Conservation (phyloP, 2,113 vertebrate species). For the Haliaeetus leucogaster region DNA sequence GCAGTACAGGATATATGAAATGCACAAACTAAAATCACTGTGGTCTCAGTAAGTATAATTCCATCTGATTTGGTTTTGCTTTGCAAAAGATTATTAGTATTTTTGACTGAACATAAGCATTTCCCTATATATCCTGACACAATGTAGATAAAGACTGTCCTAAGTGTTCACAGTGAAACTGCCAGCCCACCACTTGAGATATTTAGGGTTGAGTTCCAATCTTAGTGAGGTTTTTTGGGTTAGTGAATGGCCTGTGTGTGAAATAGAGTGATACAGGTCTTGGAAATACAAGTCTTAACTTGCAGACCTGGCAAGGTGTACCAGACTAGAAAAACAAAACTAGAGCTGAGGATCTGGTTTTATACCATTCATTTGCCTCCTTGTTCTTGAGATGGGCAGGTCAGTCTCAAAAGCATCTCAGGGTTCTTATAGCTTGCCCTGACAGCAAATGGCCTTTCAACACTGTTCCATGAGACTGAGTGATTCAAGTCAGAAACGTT, state of each 20-base stretch:
- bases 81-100: not conserved
- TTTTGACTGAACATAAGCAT: not conserved
- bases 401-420: not conserved
- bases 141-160: not conserved
- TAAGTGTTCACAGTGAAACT: not conserved
- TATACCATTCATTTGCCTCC: not conserved
- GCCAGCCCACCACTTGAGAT: not conserved
- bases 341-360: not conserved
- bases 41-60: not conserved
- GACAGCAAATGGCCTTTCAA: not conserved
- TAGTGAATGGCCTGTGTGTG: not conserved
- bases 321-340: not conserved
- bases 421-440: not conserved
- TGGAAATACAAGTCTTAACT: not conserved
- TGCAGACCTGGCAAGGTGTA: not conserved
- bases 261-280: not conserved
- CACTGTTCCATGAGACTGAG: not conserved
- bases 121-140: not conserved
- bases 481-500: not conserved
- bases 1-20: not conserved
- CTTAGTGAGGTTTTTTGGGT: fast-evolving
- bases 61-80: not conserved
- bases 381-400: not conserved
- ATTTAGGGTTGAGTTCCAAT: not conserved
- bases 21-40: not conserved